A percentile compares a stretch with the other conserved stretches of the same genome.
Conservation (phyloP, 2,113 vertebrate species). For the Pygoscelis adeliae region DNA sequence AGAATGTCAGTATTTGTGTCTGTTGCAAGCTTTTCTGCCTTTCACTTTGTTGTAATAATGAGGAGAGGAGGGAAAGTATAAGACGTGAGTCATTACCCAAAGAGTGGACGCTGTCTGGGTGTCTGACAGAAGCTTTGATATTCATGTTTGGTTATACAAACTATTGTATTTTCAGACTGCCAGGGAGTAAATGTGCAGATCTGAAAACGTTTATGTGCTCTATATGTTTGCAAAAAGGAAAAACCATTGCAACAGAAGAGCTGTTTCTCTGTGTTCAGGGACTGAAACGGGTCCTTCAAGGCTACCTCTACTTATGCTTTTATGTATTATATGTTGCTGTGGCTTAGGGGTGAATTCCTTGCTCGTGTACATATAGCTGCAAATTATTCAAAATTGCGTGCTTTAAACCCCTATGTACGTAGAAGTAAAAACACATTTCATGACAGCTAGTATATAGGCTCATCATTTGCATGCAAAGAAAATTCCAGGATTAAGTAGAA, state of each 20-base stretch:
- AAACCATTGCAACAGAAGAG: background rate
- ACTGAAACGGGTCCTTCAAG: background rate
- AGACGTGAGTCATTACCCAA: constrained; percentile 1
- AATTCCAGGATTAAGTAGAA: background rate
- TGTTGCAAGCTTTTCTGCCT: constrained; percentile 1
- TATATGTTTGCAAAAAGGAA: background rate
- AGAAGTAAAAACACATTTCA: background rate
- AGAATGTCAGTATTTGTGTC: background rate
- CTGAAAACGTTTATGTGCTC: background rate
- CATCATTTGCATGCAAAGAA: background rate
- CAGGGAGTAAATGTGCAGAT: background rate
- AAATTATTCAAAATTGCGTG: background rate
- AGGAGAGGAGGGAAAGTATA: background rate
- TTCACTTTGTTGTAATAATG: background rate
- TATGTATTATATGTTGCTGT: background rate
- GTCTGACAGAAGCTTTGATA: background rate
- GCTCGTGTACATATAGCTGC: background rate
- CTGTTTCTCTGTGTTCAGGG: background rate
- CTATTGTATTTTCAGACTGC: background rate
- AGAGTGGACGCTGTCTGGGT: background rate
- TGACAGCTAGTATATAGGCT: background rate
- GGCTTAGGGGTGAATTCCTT: background rate
- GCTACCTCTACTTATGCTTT: background rate
- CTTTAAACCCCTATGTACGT: background rate
- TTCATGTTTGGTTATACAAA: background rate